These are phyloP conservation scores for Meganola albula DNA, from an alignment of 2,888 invertebrate genomes.

Conservation along the genomic window DNA sequence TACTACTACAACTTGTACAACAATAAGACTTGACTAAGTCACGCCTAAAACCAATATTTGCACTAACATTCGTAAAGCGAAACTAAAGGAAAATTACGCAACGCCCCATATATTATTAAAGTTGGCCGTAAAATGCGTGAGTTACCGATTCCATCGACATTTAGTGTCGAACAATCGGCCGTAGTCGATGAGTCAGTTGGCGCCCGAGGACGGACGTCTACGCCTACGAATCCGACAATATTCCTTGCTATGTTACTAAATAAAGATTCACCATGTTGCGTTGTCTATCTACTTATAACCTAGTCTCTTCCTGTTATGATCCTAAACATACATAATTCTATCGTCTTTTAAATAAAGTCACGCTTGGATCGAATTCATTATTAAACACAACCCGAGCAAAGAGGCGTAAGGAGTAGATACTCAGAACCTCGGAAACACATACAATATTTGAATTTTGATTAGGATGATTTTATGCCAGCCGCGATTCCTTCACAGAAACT, in stretches of 20 bases:
- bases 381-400: conserved; percentile 34
- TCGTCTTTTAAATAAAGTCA: conserved; percentile 42
- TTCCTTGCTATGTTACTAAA: conserved; percentile 51
- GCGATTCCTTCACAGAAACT: conserved; percentile 50
- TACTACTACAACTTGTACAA: conserved; percentile 16
- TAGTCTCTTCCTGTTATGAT: conserved; percentile 18
- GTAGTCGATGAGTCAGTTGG: conserved; percentile 65
- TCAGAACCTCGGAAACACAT: no score
- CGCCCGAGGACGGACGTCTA: conserved; percentile 56
- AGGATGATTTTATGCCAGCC: conserved; percentile 49
- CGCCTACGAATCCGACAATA: conserved; percentile 59
- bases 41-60: conserved; percentile 43
- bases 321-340: conserved; percentile 26
- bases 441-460: conserved; percentile 58
- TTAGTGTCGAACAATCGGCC: conserved; percentile 68
- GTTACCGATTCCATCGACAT: conserved; percentile 70
- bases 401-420: no score
- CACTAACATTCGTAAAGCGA: conserved; percentile 47
- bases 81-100: conserved; percentile 60
- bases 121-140: conserved; percentile 66
- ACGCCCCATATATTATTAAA: conserved; percentile 70
- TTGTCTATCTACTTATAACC: no score
- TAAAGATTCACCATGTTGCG: conserved; percentile 34
- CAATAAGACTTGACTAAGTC: conserved; percentile 21
- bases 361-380: conserved; percentile 40